Percentiles rank a stretch among this genome's conserved stretches.
phyloP scores from a whole-genome alignment of 1,140 invertebrate genomes.

The Apis mellifera region Amel_HAv3.1 CM009937.2:12627501-12628000 shows the following conservation, averaged over 20 bases:
- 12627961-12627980: no score
- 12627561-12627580: neutral
- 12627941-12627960: no score
- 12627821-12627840: no score
- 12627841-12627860: no score
- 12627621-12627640: neutral
- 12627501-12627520: no score
- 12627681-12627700: neutral
- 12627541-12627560: neutral
- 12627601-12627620: neutral
- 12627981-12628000: no score
- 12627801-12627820: no score
- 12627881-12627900: no score
- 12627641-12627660: neutral
- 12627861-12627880: no score
- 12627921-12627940: no score
- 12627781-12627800: neutral
- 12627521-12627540: no score
- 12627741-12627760: constrained; percentile 3
- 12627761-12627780: neutral
- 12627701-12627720: neutral
- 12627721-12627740: neutral
- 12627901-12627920: no score
- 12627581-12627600: neutral
- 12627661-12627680: neutral